These are phyloP conservation scores for Coluber constrictor DNA, from an alignment of 2,797 vertebrate species.

Conservation along the genomic window DNA sequence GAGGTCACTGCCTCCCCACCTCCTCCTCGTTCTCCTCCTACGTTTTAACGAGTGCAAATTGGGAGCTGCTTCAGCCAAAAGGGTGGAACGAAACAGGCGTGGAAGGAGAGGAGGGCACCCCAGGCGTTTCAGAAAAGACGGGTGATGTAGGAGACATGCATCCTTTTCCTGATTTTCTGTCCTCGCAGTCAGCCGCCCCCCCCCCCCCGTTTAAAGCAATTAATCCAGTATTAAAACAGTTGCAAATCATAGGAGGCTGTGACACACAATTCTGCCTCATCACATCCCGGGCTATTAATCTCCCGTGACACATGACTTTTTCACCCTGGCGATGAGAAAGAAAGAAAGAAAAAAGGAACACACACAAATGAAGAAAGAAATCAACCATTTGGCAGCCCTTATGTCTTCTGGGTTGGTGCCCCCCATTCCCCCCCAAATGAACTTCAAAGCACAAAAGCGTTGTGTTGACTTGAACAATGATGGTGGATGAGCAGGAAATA, in stretches of 20 bases:
- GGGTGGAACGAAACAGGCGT: not conserved
- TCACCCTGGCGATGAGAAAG: not conserved
- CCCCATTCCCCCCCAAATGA: no score
- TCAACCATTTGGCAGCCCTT: no score
- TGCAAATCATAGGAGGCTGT: fast-evolving
- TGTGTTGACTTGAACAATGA: not conserved
- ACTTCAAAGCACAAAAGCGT: not conserved
- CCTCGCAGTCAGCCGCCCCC: not conserved
- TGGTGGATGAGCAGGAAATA: not conserved
- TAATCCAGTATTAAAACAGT: not conserved
- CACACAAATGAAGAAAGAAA: not conserved
- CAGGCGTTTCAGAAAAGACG: not conserved
- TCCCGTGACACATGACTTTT: not conserved
- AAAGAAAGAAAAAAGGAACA: not conserved
- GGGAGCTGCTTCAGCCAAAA: not conserved
- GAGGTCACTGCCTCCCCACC: not conserved
- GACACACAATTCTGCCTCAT: not conserved
- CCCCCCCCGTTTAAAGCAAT: not conserved
- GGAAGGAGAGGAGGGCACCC: not conserved
- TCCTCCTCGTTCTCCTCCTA: not conserved
- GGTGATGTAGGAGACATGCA: not conserved
- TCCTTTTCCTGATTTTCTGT: not conserved
- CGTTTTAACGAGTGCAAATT: not conserved
- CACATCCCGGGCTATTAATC: not conserved
- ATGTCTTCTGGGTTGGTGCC: not conserved